Percentiles rank a stretch among this genome's conserved stretches.
Conservation (phyloP, 2,113 vertebrate genomes). For the Daphoenositta chrysoptera region DNA sequence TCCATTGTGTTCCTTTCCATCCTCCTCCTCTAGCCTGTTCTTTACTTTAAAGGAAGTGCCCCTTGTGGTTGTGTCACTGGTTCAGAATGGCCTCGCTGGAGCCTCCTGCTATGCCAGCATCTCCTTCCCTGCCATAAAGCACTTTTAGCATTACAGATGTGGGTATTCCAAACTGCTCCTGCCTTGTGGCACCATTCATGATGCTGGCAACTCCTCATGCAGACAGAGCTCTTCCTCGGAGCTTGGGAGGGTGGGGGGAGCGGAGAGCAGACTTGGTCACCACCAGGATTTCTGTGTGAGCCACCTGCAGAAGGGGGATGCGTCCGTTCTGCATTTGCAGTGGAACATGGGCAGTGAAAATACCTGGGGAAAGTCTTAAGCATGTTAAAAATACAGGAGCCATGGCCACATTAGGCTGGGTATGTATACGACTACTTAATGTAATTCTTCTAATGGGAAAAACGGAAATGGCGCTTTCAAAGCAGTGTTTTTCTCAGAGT, state of each 20-base stretch:
- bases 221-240: neutral
- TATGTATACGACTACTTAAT: neutral
- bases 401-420: neutral
- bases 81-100: neutral
- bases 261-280: neutral
- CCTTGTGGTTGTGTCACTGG: neutral
- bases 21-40: slow-evolving; percentile 7
- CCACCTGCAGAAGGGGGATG: neutral
- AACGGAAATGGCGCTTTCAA: neutral
- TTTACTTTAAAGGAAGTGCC: neutral
- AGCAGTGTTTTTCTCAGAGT: neutral
- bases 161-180: slow-evolving; percentile 56
- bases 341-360: neutral
- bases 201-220: slow-evolving; percentile 57
- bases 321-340: neutral
- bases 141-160: slow-evolving; percentile 62
- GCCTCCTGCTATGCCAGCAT: neutral
- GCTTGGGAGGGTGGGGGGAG: neutral
- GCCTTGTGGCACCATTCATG: slow-evolving; percentile 59
- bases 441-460: neutral
- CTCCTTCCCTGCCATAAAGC: slow-evolving; percentile 18
- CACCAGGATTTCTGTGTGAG: neutral
- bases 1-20: slow-evolving; percentile 49
- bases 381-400: neutral
- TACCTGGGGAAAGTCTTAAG: neutral